These are phyloP conservation scores for Nephrotoma appendiculata DNA, from an alignment of 2,888 invertebrate species.

Conservation along the genomic window DNA sequence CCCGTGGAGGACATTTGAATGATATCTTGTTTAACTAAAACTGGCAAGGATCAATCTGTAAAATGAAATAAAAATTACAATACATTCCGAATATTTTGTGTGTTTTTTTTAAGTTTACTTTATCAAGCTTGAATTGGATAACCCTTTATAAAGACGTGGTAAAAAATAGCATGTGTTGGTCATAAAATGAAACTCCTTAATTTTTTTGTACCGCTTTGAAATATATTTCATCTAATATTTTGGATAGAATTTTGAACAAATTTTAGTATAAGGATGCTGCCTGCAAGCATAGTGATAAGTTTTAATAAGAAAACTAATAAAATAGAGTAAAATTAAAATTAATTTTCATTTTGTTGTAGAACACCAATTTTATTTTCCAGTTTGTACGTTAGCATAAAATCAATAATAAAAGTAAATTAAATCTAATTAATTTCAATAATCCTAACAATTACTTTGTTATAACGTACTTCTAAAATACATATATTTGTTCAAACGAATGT, in stretches of 20 bases:
- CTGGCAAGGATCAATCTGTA: no score
- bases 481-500: neutral
- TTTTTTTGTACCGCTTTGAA: no score
- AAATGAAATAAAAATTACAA: no score
- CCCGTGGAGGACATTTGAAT: no score
- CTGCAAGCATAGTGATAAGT: neutral
- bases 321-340: neutral
- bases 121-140: no score
- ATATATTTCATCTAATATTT: no score
- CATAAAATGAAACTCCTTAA: no score
- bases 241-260: neutral
- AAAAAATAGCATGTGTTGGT: no score
- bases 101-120: no score
- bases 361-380: neutral
- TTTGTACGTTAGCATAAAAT: neutral
- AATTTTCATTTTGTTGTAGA: neutral
- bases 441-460: neutral
- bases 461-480: neutral
- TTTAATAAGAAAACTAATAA: neutral
- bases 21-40: no score
- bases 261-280: neutral
- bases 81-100: no score
- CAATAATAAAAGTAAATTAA: neutral
- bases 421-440: neutral
- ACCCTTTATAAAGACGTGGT: no score